These are phyloP conservation scores for Sebastes taczanowskii DNA, from an alignment of 2,797 vertebrate species.

Conservation along the genomic window DNA sequence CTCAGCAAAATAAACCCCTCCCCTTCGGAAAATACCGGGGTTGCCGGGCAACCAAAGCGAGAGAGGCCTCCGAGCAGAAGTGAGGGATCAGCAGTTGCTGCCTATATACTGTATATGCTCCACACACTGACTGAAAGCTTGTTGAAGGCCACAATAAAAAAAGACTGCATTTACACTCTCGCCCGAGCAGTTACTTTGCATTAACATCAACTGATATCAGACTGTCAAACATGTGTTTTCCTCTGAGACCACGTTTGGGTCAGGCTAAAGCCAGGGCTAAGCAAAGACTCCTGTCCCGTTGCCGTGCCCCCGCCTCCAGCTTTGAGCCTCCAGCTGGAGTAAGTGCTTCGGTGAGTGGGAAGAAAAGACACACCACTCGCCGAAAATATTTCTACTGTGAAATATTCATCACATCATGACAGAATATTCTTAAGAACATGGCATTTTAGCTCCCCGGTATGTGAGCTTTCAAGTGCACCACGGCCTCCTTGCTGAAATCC, in stretches of 20 bases:
- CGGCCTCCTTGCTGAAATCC: conserved; percentile 24
- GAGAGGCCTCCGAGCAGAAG: conserved; percentile 53
- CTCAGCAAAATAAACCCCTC: conserved; percentile 53
- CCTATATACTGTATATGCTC: not conserved
- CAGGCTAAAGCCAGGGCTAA: conserved; percentile 31
- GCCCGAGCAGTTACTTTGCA: not conserved
- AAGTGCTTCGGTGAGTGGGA: conserved; percentile 51
- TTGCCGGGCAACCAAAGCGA: conserved; percentile 68
- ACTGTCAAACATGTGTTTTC: conserved; percentile 18
- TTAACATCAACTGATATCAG: conserved; percentile 40
- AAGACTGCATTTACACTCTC: not conserved
- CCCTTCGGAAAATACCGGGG: conserved; percentile 39
- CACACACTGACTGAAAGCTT: conserved; percentile 18
- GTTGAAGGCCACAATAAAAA: conserved; percentile 28
- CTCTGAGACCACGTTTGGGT: conserved; percentile 31
- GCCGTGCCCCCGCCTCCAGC: conserved; percentile 13
- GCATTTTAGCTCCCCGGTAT: conserved; percentile 56
- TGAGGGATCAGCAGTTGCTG: conserved; percentile 68
- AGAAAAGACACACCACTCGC: conserved; percentile 54
- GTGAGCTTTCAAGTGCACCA: conserved; percentile 40
- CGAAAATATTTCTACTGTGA: conserved; percentile 73
- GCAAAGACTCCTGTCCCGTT: conserved; percentile 1
- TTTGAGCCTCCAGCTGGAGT: conserved; percentile 32
- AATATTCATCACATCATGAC: conserved; percentile 76
- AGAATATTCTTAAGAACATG: conserved; percentile 66